Conservation (phyloP, 2,888 invertebrate species). For the Quadriops clusia region DNA sequence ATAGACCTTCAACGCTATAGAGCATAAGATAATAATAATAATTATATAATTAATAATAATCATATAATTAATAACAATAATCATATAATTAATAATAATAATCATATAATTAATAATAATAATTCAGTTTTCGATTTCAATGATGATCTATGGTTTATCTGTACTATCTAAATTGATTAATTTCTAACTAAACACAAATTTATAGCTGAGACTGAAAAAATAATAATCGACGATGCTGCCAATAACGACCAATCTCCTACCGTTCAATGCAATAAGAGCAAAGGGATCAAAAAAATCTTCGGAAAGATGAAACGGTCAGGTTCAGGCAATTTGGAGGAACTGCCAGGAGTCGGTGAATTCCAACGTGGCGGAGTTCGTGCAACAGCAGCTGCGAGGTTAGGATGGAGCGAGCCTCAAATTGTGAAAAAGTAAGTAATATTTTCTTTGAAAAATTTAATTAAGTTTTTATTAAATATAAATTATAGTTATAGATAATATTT, state of each 20-base stretch:
- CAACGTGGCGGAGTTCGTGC: conserved; percentile 60
- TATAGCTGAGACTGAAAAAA: conserved; percentile 52
- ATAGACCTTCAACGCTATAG: too few species aligned
- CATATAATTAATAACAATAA: too few species aligned
- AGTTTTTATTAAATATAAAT: background rate
- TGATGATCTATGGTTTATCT: too few species aligned
- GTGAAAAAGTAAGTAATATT: conserved; percentile 25
- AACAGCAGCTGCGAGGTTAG: conserved; percentile 60
- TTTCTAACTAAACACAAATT: too few species aligned
- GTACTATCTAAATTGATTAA: too few species aligned
- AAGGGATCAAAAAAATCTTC: conserved; percentile 55
- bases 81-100: too few species aligned
- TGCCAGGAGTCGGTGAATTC: conserved; percentile 49
- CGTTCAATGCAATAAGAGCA: conserved; percentile 40
- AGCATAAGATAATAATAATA: too few species aligned
- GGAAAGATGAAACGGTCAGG: conserved; percentile 57
- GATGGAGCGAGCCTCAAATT: conserved; percentile 41
- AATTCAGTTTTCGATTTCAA: too few species aligned
- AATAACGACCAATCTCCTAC: conserved; percentile 38
- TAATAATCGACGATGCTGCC: conserved; percentile 37
- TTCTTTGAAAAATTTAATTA: conserved; percentile 4
- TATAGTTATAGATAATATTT: background rate
- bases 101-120: too few species aligned
- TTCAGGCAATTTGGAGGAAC: conserved; percentile 55
- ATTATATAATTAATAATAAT: too few species aligned